Base-by-base conservation (phyloP, 2,888 invertebrate species). In the Boloria selene region DNA sequence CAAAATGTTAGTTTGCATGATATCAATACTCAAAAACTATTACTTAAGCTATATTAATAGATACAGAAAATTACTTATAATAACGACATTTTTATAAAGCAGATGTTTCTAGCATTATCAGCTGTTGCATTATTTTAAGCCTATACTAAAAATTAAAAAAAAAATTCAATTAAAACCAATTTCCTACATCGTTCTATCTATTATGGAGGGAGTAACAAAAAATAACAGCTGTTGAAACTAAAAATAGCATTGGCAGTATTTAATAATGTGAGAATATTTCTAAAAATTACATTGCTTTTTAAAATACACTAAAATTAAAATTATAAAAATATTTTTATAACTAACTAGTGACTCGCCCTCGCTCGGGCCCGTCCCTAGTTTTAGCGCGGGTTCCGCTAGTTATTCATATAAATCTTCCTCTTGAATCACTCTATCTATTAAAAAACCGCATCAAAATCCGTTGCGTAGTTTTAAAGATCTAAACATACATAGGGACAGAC, bases 211-310 rank as follows among this genome's bases (percentile, higher is more conserved):
- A 16, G 16, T 49, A 3, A 42, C n/a, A 55, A 68, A 68, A 67
- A 61, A 26, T 45, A 52, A 61, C 65, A 68, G 53, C 56, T 68
- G 68, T 50, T 44, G 22, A 1, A 58, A 47, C 22, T 65, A 61
- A 49, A 68, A 65, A 65, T 61, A 64, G n/a, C 13, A 1, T 31
- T 13, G 38, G 3, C 17, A 10, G 7, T n/a, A 54, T 31, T 51
- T 26, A 13, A 45, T 4, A 51, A 50, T 22, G 56, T 47, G 13
- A 13, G 44, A 1, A 56, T 44, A 0, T 44, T 14, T 14, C 2
- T 49, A 26, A 4, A 16, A 26, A n/a, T 31, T 59, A 31, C 59
- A 59, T 59, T 5, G 59, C 18, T 49, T 22, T 26, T 38, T 59
- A 5, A 45, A 59, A 31, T 22, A 22, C 22, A 49, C n/a, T 16